phyloP scores from a whole-genome alignment of 2,113 vertebrate genomes.

The Hippocampus guttulatus region DNA sequence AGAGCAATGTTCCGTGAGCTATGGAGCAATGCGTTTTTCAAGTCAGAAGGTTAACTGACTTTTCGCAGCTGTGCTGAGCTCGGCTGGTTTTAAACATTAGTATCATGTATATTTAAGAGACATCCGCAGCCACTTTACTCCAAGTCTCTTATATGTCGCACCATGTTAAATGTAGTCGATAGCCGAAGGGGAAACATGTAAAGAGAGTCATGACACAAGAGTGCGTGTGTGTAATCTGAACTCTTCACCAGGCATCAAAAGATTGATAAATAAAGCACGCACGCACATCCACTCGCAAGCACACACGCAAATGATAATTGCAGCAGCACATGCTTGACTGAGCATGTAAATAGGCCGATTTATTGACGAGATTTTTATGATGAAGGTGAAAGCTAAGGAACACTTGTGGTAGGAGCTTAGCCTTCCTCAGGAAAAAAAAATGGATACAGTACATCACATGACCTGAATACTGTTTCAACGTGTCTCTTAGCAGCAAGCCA shows the following conservation, averaged over 20 bases:
- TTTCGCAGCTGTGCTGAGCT: neutral
- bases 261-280: constrained; percentile 26
- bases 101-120: neutral
- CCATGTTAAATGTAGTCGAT: constrained; percentile 5
- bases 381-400: constrained; percentile 51
- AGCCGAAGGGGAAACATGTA: neutral
- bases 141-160: neutral
- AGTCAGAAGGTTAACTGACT: constrained; percentile 14
- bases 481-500: constrained; percentile 17
- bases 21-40: neutral
- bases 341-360: constrained; percentile 55
- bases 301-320: constrained; percentile 50
- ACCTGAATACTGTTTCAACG: constrained; percentile 23
- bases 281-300: constrained; percentile 11
- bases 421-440: constrained; percentile 37
- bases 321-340: constrained; percentile 41
- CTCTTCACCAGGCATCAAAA: constrained; percentile 17
- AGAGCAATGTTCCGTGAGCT: constrained; percentile 5
- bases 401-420: constrained; percentile 41
- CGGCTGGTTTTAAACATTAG: constrained; percentile 11
- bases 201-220: neutral
- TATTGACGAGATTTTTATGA: constrained; percentile 60
- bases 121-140: constrained; percentile 6
- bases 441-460: constrained; percentile 24
- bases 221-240: constrained; percentile 2